Base-by-base conservation (phyloP, 2,888 invertebrate species). In the Yponomeuta plumbellus region DNA sequence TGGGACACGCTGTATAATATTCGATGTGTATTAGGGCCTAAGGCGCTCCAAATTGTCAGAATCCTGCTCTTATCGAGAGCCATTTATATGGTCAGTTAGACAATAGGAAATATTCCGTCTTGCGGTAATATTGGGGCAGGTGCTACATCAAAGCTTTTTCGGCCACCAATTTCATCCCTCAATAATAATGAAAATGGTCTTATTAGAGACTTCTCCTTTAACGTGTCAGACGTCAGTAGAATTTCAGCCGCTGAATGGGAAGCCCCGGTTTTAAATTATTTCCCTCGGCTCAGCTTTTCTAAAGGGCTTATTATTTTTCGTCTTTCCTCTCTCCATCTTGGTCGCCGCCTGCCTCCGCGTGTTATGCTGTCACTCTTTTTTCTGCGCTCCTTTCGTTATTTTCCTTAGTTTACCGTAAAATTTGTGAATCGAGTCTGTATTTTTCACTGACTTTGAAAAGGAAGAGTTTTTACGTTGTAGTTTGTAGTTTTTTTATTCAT, bases 251-350 rank as follows among this genome's bases (percentile, higher is more conserved):
- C 44, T 52, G 44, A 52, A 52, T 52, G 17, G 44, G 17, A 52
- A 52, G 44, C 44, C 44, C 17, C 44, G 44, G 44, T 52, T 52
- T 17, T 52, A 52, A 52, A 52, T 52, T 52, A 59, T 59, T 59
- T 22, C 11, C 23, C 6, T 22, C 22, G 22, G 11, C 22, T 20
- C 59, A 59, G 44, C 59, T 5, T 59, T 65, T 23, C 23, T 17
- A 52, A 52, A 13, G 56, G 56, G 64, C 17, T 65, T 65, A 65
- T 65, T 65, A 59, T 59, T 59, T 22, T 57, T 59, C 23, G n/a
- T 22, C 21, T 22, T 11, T 59, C 23, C 59, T 20, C 22, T 59
- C 59, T 23, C 59, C 22, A 59, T 59, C 59, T 59, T 22, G 59
- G 13, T 21, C 13, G 22, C 59, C 22, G 59, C 10, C 59, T 22